phyloP scores from a whole-genome alignment of 2,888 invertebrate species.

The Embidobia sp. region DNA sequence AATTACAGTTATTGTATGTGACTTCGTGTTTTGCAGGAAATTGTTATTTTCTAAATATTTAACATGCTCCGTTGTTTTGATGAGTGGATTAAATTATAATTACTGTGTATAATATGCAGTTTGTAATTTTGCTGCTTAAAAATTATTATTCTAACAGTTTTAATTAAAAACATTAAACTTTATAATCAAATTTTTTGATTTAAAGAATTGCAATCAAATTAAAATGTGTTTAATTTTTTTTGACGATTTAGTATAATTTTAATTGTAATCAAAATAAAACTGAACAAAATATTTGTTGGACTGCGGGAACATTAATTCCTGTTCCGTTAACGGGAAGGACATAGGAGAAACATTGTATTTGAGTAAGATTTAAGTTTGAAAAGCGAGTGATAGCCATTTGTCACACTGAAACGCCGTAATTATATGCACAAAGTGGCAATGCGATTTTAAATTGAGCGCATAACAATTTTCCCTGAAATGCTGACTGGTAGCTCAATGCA shows the following conservation, averaged over 20 bases:
- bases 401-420: slow-evolving; percentile 7
- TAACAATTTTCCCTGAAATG: slow-evolving; percentile 56
- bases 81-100: slow-evolving; percentile 6
- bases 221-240: too few relatives aligned
- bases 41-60: slow-evolving; percentile 8
- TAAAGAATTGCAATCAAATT: too few relatives aligned
- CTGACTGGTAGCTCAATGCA: slow-evolving; percentile 65
- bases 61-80: background rate
- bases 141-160: too few relatives aligned
- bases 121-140: background rate
- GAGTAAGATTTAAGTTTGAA: background rate
- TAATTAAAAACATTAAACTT: too few relatives aligned
- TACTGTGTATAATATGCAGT: too few relatives aligned
- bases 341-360: background rate
- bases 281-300: too few relatives aligned
- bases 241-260: too few relatives aligned
- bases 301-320: too few relatives aligned
- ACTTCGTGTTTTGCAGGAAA: slow-evolving; percentile 13
- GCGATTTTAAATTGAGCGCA: slow-evolving; percentile 54
- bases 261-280: too few relatives aligned
- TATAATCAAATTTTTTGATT: too few relatives aligned
- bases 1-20: slow-evolving; percentile 11
- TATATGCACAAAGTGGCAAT: slow-evolving; percentile 49
- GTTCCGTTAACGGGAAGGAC: too few relatives aligned
- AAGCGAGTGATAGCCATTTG: too few relatives aligned